Percentiles rank a stretch among this genome's conserved stretches.
Evolutionary conservation across 2,888 invertebrate genomes (phyloP).

Genomic region (Malacosoma neustria): DNA sequence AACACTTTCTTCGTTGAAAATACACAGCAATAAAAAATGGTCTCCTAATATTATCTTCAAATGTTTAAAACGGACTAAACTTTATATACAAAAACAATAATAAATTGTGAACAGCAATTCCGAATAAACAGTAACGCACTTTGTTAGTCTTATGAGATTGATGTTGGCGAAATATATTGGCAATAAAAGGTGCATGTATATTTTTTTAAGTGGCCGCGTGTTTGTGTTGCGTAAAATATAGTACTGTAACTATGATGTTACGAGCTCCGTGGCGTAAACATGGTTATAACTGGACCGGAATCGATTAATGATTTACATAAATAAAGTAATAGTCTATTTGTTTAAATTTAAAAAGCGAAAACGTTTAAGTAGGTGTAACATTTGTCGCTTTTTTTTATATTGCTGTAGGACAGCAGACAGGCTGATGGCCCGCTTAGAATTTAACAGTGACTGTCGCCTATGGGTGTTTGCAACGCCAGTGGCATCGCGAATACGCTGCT

Average conservation of each 20-base stretch:
- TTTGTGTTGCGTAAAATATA: slow-evolving; percentile 5
- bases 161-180: slow-evolving; percentile 5
- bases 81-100: not conserved
- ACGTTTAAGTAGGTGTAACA: too few relatives aligned
- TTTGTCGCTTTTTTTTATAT: too few relatives aligned
- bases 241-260: slow-evolving; percentile 2
- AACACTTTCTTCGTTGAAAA: too few relatives aligned
- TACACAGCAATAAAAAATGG: too few relatives aligned
- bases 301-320: not conserved
- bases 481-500: too few relatives aligned
- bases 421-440: too few relatives aligned
- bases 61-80: too few relatives aligned
- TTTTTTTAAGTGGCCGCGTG: slow-evolving; percentile 6
- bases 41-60: too few relatives aligned
- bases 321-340: not conserved
- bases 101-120: not conserved
- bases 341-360: too few relatives aligned
- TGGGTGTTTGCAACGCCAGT: too few relatives aligned
- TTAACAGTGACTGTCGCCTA: too few relatives aligned
- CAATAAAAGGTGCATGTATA: slow-evolving; percentile 7
- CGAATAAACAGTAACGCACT: slow-evolving; percentile 4
- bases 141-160: slow-evolving; percentile 2
- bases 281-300: slow-evolving; percentile 1
- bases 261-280: slow-evolving; percentile 1
- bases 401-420: too few relatives aligned